Conservation (phyloP, 1,140 invertebrate species). For the Pseudobourletiella spinata region DNA sequence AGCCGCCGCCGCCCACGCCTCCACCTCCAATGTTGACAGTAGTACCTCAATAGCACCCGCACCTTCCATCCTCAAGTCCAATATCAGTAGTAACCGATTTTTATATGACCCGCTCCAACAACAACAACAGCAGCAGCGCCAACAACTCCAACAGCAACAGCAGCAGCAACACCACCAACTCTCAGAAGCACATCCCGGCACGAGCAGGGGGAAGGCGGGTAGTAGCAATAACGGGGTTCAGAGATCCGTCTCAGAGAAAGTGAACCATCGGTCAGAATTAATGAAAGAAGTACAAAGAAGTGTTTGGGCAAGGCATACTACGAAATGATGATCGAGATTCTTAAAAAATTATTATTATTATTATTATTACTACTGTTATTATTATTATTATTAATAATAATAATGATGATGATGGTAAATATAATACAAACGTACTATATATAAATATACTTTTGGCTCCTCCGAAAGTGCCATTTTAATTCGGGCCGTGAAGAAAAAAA, state of each 20-base stretch:
- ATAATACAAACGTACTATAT: not conserved
- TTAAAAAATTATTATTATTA: not conserved
- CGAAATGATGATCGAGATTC: constrained; percentile 50
- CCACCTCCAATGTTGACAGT: not conserved
- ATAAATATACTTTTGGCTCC: not conserved
- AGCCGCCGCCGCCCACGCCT: not conserved
- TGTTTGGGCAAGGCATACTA: constrained; percentile 74
- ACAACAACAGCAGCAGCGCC: not conserved
- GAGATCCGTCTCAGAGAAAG: constrained; percentile 69
- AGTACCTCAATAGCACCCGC: not conserved
- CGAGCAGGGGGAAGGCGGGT: not conserved
- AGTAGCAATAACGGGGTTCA: not conserved
- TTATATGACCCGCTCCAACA: not conserved
- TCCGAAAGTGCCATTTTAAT: too few relatives aligned
- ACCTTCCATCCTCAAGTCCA: not conserved
- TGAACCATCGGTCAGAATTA: constrained; percentile 68
- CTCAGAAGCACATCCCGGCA: not conserved
- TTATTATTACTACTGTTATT: not conserved
- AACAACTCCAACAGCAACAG: not conserved
- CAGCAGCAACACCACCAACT: not conserved
- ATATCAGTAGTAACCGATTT: not conserved
- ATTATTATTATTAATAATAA: not conserved
- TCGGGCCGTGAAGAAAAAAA: not conserved
- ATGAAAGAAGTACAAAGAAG: constrained; percentile 71
- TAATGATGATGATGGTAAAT: not conserved